These are phyloP conservation scores for Ramphastos sulfuratus DNA, from an alignment of 2,113 vertebrate species.

Conservation along the genomic window DNA sequence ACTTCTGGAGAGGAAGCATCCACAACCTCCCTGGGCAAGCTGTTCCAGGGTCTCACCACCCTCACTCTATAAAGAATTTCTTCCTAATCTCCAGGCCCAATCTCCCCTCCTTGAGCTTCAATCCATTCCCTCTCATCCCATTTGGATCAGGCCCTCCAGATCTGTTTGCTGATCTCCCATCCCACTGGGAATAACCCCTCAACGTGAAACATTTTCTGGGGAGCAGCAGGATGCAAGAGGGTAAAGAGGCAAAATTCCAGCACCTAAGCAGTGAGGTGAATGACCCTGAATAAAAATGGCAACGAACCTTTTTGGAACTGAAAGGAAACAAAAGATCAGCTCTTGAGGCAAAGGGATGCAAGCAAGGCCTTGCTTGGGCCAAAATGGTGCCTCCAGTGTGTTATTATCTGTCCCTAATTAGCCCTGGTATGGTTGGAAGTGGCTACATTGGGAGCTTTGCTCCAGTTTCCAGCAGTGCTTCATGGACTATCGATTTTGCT, in stretches of 20 bases:
- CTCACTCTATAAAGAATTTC: too few relatives aligned
- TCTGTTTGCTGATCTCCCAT: not conserved
- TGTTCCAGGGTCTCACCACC: too few relatives aligned
- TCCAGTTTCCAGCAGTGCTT: not conserved
- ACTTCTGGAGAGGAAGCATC: too few relatives aligned
- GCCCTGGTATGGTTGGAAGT: not conserved
- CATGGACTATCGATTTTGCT: slow-evolving; percentile 14
- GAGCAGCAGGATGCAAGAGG: not conserved
- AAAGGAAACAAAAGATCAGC: not conserved
- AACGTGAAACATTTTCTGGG: not conserved
- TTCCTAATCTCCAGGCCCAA: too few relatives aligned
- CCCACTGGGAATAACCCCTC: not conserved
- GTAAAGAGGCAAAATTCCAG: not conserved
- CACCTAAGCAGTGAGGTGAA: not conserved
- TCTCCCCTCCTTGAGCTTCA: too few relatives aligned
- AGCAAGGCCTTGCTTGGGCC: not conserved
- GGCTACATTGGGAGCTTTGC: not conserved
- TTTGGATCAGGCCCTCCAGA: accelerated
- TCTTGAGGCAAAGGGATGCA: accelerated
- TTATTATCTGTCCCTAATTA: not conserved
- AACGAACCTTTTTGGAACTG: not conserved
- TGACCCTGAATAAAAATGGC: not conserved
- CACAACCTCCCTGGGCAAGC: too few relatives aligned
- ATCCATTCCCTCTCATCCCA: too few relatives aligned
- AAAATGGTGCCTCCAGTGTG: not conserved